Percentiles rank a stretch among this genome's conserved stretches.
These are phyloP conservation scores for Rhyacophila evoluta DNA, from an alignment of 2,888 invertebrate genomes.

Conservation along the genomic window DNA sequence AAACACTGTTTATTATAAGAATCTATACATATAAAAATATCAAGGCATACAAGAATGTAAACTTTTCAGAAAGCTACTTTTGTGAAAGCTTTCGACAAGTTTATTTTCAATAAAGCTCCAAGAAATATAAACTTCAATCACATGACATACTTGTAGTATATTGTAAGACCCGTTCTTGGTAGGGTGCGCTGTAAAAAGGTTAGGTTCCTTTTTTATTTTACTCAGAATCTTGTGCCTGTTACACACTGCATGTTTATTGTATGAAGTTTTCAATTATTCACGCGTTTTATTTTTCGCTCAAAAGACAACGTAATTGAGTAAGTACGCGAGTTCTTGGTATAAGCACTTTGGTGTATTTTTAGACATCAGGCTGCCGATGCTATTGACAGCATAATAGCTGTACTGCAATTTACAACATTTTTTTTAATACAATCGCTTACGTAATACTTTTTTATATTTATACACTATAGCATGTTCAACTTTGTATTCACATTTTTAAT, in stretches of 20 bases:
- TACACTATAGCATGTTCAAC: too few relatives aligned
- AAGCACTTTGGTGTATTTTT: too few relatives aligned
- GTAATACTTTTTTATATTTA: too few relatives aligned
- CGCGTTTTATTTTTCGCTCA: background rate
- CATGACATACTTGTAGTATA: conserved; percentile 21
- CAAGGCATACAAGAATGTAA: background rate
- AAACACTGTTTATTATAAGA: too few relatives aligned
- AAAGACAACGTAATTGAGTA: background rate
- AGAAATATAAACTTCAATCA: conserved; percentile 24
- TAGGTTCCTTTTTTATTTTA: conserved; percentile 14
- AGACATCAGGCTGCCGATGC: too few relatives aligned
- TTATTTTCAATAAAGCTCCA: conserved; percentile 16
- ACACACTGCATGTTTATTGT: conserved; percentile 10
- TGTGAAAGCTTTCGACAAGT: conserved; percentile 18
- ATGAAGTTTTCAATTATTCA: background rate
- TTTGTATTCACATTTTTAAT: too few relatives aligned
- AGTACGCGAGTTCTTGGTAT: too few relatives aligned
- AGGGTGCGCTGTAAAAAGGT: conserved; percentile 16
- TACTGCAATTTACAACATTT: too few relatives aligned
- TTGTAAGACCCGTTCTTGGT: conserved; percentile 7
- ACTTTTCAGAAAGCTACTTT: background rate
- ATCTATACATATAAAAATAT: too few relatives aligned
- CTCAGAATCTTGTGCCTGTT: conserved; percentile 17
- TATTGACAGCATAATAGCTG: too few relatives aligned
- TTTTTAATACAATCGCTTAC: too few relatives aligned